Evolutionary conservation across 2,113 vertebrate species (phyloP).

Genomic region (Plecotus auritus): DNA sequence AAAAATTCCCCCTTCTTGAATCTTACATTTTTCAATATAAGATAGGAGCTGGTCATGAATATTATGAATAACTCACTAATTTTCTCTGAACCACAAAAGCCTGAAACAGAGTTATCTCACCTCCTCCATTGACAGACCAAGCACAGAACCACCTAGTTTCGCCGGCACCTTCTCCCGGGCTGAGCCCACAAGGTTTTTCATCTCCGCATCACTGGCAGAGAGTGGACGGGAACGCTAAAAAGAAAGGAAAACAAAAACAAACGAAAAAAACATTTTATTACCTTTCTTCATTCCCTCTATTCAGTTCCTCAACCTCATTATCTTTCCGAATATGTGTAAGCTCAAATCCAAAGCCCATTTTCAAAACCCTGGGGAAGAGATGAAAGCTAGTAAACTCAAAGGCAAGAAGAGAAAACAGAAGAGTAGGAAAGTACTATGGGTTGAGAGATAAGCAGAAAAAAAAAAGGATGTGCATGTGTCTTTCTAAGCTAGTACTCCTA

Average conservation of each 20-base stretch:
- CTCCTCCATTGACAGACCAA: conserved; percentile 91
- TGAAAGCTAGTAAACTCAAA: not conserved
- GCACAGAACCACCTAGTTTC: conserved; percentile 83
- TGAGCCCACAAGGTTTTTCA: conserved; percentile 76
- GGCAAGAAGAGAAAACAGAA: not conserved
- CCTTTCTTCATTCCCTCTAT: conserved; percentile 6
- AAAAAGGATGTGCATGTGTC: not conserved
- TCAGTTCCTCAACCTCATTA: not conserved
- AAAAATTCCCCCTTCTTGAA: not conserved
- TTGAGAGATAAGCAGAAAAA: not conserved
- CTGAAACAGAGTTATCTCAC: conserved; percentile 75
- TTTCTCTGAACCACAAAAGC: not conserved
- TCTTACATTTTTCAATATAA: not conserved
- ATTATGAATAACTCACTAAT: not conserved
- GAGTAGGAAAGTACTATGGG: not conserved
- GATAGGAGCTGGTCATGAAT: not conserved
- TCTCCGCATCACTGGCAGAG: conserved; percentile 85
- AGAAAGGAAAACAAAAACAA: conserved; percentile 53
- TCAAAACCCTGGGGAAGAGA: conserved; percentile 18
- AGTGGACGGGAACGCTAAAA: conserved; percentile 83
- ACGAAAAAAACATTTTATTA: conserved; percentile 19
- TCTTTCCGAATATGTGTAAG: not conserved
- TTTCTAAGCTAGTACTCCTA: not conserved
- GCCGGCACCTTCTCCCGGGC: conserved; percentile 81
- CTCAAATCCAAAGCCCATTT: conserved; percentile 42